Percentiles rank a stretch among this genome's conserved stretches.
Evolutionary conservation across 2,113 vertebrate genomes (phyloP).

Genomic region (Riparia riparia): DNA sequence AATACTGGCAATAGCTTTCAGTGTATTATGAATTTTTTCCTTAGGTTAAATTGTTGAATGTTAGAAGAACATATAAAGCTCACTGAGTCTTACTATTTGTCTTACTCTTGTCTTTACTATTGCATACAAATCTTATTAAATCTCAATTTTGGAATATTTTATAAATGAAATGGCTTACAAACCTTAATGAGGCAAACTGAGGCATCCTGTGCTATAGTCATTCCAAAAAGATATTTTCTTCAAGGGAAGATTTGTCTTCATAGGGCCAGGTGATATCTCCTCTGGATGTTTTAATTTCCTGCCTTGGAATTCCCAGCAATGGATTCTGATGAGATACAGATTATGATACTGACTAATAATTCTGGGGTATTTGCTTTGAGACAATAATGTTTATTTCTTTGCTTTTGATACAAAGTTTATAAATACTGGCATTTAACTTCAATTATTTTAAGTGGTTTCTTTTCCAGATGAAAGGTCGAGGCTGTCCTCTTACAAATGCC

Average conservation of each 20-base stretch:
- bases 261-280: background rate
- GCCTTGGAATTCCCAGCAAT: background rate
- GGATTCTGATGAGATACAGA: background rate
- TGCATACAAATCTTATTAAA: background rate
- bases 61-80: background rate
- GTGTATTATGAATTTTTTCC: background rate
- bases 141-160: background rate
- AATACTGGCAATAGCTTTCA: background rate
- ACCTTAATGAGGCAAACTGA: background rate
- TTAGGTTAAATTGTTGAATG: background rate
- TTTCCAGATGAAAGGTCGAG: background rate
- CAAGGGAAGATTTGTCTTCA: background rate
- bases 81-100: background rate
- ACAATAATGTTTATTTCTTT: background rate
- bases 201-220: background rate
- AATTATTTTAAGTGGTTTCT: background rate
- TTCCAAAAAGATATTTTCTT: background rate
- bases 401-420: background rate
- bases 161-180: background rate
- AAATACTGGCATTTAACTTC: background rate
- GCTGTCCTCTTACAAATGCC: background rate
- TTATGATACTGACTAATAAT: background rate
- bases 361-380: background rate
- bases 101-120: background rate
- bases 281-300: constrained; percentile 13